phyloP scores from a whole-genome alignment of 2,888 invertebrate species.

The Tetranychus piercei region DNA sequence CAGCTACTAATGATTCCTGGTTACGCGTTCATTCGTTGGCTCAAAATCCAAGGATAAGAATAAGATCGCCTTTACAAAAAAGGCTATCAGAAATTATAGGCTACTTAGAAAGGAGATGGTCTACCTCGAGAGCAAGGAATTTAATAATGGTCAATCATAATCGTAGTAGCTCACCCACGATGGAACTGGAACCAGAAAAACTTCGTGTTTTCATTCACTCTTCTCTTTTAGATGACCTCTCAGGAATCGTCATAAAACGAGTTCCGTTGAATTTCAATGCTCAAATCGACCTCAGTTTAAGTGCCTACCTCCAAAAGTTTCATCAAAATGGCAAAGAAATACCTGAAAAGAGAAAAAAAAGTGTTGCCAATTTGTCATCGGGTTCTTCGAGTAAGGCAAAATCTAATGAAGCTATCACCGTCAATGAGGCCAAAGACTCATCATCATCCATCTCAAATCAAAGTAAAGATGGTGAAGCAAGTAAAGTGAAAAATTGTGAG shows the following conservation, averaged over 20 bases:
- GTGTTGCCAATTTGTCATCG: not conserved
- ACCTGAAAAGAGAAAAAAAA: constrained; percentile 10
- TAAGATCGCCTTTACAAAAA: constrained; percentile 53
- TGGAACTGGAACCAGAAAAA: constrained; percentile 1
- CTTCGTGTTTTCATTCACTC: constrained; percentile 4
- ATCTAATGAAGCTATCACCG: not conserved
- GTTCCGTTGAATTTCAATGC: constrained; percentile 15
- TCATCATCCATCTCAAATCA: constrained; percentile 3
- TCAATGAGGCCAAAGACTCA: not conserved
- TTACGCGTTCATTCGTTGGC: constrained; percentile 59
- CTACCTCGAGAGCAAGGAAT: not conserved
- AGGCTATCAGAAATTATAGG: constrained; percentile 49
- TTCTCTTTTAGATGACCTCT: not conserved
- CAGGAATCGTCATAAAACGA: constrained; percentile 9
- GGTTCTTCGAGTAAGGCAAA: constrained; percentile 7
- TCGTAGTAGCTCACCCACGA: not conserved
- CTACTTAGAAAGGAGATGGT: constrained; percentile 58
- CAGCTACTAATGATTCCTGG: constrained; percentile 60
- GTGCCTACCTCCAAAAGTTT: constrained; percentile 20
- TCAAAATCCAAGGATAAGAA: constrained; percentile 69
- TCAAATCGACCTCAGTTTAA: constrained; percentile 22
- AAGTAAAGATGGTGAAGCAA: constrained; percentile 10
- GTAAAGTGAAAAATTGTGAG: not conserved
- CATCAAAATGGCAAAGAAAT: constrained; percentile 13
- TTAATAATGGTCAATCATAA: not conserved